Evolutionary conservation across 2,888 invertebrate genomes (phyloP).

Genomic region (Cephus rjabovi): DNA sequence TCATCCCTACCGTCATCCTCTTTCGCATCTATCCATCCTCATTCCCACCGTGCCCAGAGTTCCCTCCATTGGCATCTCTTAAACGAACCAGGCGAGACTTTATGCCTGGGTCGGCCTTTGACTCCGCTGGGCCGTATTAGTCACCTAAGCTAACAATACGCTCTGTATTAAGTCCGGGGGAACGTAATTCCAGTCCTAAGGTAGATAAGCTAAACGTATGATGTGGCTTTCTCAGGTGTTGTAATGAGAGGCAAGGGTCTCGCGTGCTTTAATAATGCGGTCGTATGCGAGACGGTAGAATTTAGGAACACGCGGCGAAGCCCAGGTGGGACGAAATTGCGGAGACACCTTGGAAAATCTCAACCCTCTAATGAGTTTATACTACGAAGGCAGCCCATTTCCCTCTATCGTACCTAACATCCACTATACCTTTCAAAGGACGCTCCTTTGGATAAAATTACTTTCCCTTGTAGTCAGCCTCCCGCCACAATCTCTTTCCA

Average conservation of each 20-base stretch:
- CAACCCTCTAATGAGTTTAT: slow-evolving; percentile 34
- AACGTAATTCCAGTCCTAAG: slow-evolving; percentile 42
- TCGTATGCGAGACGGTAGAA: slow-evolving; percentile 10
- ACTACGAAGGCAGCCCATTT: neutral
- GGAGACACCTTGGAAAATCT: slow-evolving; percentile 36
- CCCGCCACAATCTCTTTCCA: neutral
- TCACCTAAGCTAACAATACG: neutral
- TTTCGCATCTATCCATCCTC: neutral
- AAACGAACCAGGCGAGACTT: neutral
- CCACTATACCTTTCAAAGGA: neutral
- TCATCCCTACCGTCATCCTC: neutral
- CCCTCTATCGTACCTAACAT: neutral
- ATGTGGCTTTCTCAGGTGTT: slow-evolving; percentile 46
- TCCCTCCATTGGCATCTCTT: neutral
- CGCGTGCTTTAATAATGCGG: slow-evolving; percentile 41
- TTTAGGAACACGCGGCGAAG: neutral
- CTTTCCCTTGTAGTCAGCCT: neutral
- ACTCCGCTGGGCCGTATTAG: neutral
- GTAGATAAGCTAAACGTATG: slow-evolving; percentile 49
- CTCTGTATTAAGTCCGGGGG: slow-evolving; percentile 3
- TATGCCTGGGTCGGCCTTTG: neutral
- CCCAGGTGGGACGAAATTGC: slow-evolving; percentile 41
- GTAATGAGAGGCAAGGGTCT: slow-evolving; percentile 48
- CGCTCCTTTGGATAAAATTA: neutral
- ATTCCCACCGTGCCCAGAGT: neutral